Conservation (phyloP, 1,140 invertebrate genomes). For the Cecropterus lyciades region DNA sequence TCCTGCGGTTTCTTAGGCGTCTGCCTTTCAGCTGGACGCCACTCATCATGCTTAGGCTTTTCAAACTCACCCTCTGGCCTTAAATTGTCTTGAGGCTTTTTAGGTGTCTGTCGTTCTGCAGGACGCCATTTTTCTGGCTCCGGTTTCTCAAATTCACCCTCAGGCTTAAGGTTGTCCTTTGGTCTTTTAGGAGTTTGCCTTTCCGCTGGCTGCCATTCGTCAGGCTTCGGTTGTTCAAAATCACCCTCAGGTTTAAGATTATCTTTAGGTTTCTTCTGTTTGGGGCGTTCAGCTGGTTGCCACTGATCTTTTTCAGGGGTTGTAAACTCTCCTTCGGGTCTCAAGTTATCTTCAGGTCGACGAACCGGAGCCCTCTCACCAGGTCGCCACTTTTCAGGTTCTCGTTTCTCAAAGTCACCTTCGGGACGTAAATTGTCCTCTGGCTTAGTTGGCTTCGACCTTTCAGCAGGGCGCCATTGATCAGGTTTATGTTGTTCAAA, state of each 20-base stretch:
- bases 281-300: slow-evolving; percentile 85
- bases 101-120: slow-evolving; percentile 1
- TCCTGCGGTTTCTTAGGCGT: slow-evolving; percentile 78
- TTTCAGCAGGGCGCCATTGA: slow-evolving; percentile 67
- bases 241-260: slow-evolving; percentile 85
- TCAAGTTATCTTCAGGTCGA: slow-evolving; percentile 84
- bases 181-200: slow-evolving; percentile 60
- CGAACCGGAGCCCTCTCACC: slow-evolving; percentile 83
- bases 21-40: slow-evolving; percentile 84
- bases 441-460: slow-evolving; percentile 71
- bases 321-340: slow-evolving; percentile 84
- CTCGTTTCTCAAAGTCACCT: slow-evolving; percentile 87
- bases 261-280: slow-evolving; percentile 86
- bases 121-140: slow-evolving; percentile 73
- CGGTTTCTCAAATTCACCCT: slow-evolving; percentile 52
- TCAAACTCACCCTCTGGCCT: slow-evolving; percentile 40
- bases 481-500: slow-evolving; percentile 68
- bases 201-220: slow-evolving; percentile 73
- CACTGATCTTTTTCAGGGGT: slow-evolving; percentile 83
- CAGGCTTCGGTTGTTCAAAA: slow-evolving; percentile 78
- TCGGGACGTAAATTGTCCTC: slow-evolving; percentile 87
- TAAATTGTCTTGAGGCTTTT: background rate
- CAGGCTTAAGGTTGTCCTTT: too few relatives aligned
- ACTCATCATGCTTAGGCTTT: slow-evolving; percentile 63
- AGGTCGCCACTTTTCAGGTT: slow-evolving; percentile 60